Percentiles rank a stretch among this genome's conserved stretches.
Conservation (phyloP, 2,113 vertebrate genomes). For the Cichladusa arquata region DNA sequence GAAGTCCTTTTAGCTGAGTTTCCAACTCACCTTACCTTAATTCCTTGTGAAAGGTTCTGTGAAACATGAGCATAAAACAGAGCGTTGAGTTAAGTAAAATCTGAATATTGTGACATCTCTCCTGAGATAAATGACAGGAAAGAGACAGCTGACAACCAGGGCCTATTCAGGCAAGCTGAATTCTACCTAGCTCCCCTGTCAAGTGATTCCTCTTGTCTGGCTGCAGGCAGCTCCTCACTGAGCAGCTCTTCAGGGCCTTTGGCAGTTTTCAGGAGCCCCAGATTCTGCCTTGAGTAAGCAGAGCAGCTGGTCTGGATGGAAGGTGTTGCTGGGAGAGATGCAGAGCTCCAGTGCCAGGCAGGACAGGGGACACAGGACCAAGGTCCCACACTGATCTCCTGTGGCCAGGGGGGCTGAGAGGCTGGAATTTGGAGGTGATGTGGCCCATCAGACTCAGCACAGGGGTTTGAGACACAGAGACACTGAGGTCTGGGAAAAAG, state of each 20-base stretch:
- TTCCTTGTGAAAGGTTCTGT: constrained; percentile 50
- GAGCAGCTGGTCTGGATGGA: not conserved
- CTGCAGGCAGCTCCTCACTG: not conserved
- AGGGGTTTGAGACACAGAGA: not conserved
- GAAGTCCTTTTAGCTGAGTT: not conserved
- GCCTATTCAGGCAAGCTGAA: constrained; percentile 49
- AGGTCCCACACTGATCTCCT: not conserved
- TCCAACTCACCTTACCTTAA: constrained; percentile 40
- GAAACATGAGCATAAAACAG: constrained; percentile 46
- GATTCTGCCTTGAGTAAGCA: not conserved
- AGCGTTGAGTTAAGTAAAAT: constrained; percentile 29
- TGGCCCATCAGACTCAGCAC: not conserved
- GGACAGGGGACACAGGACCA: not conserved
- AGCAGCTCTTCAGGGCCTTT: not conserved
- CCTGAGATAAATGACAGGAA: constrained; percentile 30
- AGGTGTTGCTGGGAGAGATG: not conserved
- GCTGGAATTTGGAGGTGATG: not conserved
- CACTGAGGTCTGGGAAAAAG: not conserved
- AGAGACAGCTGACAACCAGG: constrained; percentile 53
- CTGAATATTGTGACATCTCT: constrained; percentile 62
- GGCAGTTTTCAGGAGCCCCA: not conserved
- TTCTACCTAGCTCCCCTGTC: constrained; percentile 19
- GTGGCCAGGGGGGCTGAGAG: not conserved
- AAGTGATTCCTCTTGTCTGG: constrained; percentile 8
- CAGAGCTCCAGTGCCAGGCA: not conserved